Percentiles rank a stretch among this genome's conserved stretches.
Evolutionary conservation across 2,113 vertebrate species (phyloP).

Genomic region (Fregetta grallaria): DNA sequence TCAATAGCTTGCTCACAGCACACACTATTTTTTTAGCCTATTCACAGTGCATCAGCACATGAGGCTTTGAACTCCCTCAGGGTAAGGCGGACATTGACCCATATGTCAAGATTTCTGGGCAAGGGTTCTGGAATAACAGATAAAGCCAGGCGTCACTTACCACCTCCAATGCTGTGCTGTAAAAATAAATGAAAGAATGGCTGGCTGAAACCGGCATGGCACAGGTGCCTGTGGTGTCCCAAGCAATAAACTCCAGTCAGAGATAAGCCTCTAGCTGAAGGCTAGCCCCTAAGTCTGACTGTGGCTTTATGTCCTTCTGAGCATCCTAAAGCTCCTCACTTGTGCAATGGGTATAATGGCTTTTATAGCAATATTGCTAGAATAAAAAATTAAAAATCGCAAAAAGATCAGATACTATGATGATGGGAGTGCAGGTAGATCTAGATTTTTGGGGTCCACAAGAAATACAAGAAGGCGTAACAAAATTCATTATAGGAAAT

Average conservation of each 20-base stretch:
- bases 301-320: not conserved
- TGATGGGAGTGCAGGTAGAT: not conserved
- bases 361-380: not conserved
- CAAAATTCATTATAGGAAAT: not conserved
- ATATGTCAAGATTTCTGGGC: not conserved
- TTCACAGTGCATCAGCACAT: accelerated
- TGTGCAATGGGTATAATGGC: not conserved
- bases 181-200: not conserved
- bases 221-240: not conserved
- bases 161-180: not conserved
- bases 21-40: not conserved
- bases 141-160: not conserved
- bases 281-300: not conserved
- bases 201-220: not conserved
- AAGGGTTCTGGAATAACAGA: not conserved
- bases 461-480: not conserved
- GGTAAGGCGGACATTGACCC: not conserved
- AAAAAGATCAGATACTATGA: not conserved
- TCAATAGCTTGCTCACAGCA: not conserved
- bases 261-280: not conserved
- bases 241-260: not conserved
- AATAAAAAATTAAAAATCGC: not conserved
- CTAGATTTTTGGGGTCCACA: not conserved
- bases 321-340: not conserved
- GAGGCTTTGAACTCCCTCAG: not conserved